Percentiles rank a stretch among this genome's conserved stretches.
These are phyloP conservation scores for Cebidichthys violaceus DNA, from an alignment of 2,113 vertebrate species.

Conservation along the genomic window DNA sequence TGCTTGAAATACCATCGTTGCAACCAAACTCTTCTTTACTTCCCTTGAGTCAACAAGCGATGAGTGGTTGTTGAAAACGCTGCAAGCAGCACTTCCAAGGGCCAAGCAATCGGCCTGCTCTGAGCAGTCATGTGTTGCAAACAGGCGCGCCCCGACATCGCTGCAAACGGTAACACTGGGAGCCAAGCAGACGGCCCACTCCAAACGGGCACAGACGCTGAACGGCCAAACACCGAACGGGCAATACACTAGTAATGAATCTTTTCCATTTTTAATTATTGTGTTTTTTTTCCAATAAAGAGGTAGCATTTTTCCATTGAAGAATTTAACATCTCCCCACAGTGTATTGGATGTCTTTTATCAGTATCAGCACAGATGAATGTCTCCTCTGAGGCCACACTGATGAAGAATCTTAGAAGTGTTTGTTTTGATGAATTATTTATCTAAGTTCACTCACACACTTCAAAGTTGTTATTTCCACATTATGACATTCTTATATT, in stretches of 20 bases:
- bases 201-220: no score
- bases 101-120: no score
- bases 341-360: slow-evolving; percentile 23
- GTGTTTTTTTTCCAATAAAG: slow-evolving; percentile 1
- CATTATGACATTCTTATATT: not conserved
- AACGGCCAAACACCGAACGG: not conserved
- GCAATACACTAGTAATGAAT: not conserved
- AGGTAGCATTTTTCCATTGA: not conserved
- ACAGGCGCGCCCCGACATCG: no score
- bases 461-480: slow-evolving; percentile 31
- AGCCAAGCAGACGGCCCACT: no score
- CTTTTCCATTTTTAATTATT: slow-evolving; percentile 30
- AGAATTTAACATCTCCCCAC: not conserved
- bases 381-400: slow-evolving; percentile 18
- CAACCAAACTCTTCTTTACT: not conserved
- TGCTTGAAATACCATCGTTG: not conserved
- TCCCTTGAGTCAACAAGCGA: not conserved
- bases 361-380: slow-evolving; percentile 4
- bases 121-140: no score
- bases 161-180: no score
- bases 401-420: slow-evolving; percentile 33
- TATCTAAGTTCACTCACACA: slow-evolving; percentile 23
- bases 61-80: no score
- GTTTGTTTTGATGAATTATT: slow-evolving; percentile 60
- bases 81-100: no score